Conservation (phyloP, 2,113 vertebrate genomes). For the Bufo gargarizans region DNA sequence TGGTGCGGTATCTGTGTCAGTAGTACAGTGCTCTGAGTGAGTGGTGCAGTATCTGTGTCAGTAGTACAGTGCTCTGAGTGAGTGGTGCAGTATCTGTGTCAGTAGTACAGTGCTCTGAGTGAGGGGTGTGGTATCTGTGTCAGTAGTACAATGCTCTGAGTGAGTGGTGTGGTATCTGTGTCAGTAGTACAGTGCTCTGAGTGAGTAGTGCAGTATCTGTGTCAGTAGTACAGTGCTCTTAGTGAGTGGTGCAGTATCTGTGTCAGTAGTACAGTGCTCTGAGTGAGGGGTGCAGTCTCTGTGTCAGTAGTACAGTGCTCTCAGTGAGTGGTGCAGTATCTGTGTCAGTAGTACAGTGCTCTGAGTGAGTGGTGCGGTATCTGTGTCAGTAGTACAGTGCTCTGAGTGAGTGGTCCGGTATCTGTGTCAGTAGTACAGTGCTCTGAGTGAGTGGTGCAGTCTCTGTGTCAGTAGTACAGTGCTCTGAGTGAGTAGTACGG, state of each 20-base stretch:
- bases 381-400: not conserved
- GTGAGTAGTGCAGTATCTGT: not conserved
- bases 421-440: not conserved
- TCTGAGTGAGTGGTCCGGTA: not conserved
- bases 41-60: constrained; percentile 5
- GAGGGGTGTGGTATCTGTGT: not conserved
- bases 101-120: not conserved
- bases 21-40: not conserved
- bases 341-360: not conserved
- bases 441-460: not conserved
- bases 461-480: not conserved
- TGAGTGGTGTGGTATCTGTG: not conserved
- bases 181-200: not conserved
- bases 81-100: not conserved
- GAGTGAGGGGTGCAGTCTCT: too few species aligned
- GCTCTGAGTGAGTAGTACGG: not conserved
- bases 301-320: not conserved
- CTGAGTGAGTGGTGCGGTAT: not conserved
- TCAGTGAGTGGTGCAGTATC: not conserved
- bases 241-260: not conserved
- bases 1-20: not conserved
- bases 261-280: too few species aligned
- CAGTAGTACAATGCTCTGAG: not conserved
- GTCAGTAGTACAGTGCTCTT: not conserved
- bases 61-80: not conserved